Percentiles rank a stretch among this genome's conserved stretches.
phyloP scores from a whole-genome alignment of 2,888 invertebrate genomes.

The Plagodis pulveraria region DNA sequence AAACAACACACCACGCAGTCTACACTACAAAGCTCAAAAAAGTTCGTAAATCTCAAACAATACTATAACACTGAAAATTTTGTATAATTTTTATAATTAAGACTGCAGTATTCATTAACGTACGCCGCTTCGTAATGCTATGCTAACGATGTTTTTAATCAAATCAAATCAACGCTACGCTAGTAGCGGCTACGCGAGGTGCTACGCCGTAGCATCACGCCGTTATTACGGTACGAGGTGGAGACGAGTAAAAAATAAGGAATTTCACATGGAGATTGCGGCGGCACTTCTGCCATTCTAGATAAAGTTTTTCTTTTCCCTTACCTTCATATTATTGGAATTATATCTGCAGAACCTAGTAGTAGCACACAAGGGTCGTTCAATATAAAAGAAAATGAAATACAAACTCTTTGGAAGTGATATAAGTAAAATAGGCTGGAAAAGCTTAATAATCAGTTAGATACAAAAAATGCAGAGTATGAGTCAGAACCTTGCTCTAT shows the following conservation, averaged over 20 bases:
- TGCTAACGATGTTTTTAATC: conserved; percentile 45
- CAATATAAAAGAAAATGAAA: no score
- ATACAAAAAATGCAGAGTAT: no score
- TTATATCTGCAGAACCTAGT: no score
- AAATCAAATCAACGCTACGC: conserved; percentile 39
- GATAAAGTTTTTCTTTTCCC: no score
- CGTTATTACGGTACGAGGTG: conserved; percentile 18
- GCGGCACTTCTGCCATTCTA: not conserved
- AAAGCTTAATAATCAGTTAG: no score
- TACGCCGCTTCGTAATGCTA: conserved; percentile 26
- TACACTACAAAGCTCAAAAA: not conserved
- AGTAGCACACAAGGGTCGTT: no score
- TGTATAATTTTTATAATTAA: conserved; percentile 9
- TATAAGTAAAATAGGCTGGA: no score
- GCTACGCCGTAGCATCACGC: conserved; percentile 26
- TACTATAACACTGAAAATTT: not conserved
- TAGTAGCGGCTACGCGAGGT: conserved; percentile 27
- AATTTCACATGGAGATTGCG: conserved; percentile 10
- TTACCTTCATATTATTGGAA: no score
- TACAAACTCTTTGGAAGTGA: no score
- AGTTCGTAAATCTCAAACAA: not conserved
- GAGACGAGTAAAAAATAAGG: conserved; percentile 3
- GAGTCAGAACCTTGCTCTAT: no score
- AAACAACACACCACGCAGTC: conserved; percentile 2
- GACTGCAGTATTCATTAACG: conserved; percentile 26